Evolutionary conservation across 2,888 invertebrate genomes (phyloP).

Genomic region (Lepidochrysops patricia): DNA sequence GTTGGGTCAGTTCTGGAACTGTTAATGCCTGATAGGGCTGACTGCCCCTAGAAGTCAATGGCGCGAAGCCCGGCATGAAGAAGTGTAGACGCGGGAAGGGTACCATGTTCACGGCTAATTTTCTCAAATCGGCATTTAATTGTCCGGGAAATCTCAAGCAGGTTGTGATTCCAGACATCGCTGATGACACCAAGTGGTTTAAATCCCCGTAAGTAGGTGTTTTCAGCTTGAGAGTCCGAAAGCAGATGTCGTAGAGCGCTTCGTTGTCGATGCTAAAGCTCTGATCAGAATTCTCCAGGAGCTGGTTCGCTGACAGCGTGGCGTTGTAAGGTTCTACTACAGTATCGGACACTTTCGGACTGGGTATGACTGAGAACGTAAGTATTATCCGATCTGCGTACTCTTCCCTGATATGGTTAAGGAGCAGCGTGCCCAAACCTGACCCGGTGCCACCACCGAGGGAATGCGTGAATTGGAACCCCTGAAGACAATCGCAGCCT

Average conservation of each 20-base stretch:
- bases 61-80: slow-evolving; percentile 76
- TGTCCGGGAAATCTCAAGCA: slow-evolving; percentile 59
- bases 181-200: slow-evolving; percentile 66
- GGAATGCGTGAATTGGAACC: slow-evolving; percentile 79
- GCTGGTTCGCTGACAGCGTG: slow-evolving; percentile 76
- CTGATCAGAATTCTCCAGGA: slow-evolving; percentile 79
- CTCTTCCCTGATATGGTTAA: slow-evolving; percentile 80
- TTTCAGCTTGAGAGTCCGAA: slow-evolving; percentile 79
- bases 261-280: slow-evolving; percentile 84
- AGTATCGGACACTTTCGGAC: slow-evolving; percentile 84
- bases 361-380: slow-evolving; percentile 80
- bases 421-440: slow-evolving; percentile 80
- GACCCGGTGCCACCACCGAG: slow-evolving; percentile 84
- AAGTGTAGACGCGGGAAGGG: slow-evolving; percentile 84
- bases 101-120: slow-evolving; percentile 61
- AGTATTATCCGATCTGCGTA: slow-evolving; percentile 82
- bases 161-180: slow-evolving; percentile 61
- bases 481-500: slow-evolving; percentile 78
- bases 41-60: slow-evolving; percentile 82
- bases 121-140: slow-evolving; percentile 81
- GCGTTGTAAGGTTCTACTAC: slow-evolving; percentile 80
- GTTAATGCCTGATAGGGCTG: slow-evolving; percentile 90
- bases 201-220: slow-evolving; percentile 85
- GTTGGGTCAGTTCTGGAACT: slow-evolving; percentile 90
- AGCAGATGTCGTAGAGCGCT: slow-evolving; percentile 85